Evolutionary conservation across 1,140 invertebrate species (phyloP).

Genomic region (Pseudomyrmex pallidus): DNA sequence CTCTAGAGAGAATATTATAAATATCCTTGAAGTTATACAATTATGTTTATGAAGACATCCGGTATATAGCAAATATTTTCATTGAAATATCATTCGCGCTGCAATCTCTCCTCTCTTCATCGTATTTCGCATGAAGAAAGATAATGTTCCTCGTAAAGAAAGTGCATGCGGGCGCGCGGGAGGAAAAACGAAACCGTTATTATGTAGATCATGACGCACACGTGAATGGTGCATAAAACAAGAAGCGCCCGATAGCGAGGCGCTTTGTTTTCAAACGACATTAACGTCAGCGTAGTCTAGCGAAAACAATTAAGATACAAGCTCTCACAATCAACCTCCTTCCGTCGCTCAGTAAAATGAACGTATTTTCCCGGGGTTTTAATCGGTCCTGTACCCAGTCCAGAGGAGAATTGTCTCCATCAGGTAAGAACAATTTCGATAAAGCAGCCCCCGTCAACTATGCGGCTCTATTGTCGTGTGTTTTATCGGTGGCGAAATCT

Average conservation of each 20-base stretch:
- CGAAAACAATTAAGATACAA: conserved; percentile 80
- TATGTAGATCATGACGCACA: conserved; percentile 9
- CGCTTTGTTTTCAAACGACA: conserved; percentile 78
- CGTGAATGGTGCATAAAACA: conserved; percentile 42
- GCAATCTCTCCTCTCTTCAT: not conserved
- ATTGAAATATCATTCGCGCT: conserved; percentile 28
- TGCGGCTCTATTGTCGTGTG: conserved; percentile 19
- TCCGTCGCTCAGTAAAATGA: conserved; percentile 1
- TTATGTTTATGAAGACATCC: not conserved
- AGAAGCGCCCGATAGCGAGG: conserved; percentile 58
- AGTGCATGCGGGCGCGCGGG: not conserved
- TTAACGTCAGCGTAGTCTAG: conserved; percentile 76
- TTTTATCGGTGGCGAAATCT: conserved; percentile 21
- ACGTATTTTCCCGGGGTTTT: conserved; percentile 20
- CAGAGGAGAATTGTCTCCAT: conserved; percentile 28
- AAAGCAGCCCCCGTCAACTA: conserved; percentile 46
- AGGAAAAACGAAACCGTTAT: conserved; percentile 31
- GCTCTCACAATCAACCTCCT: conserved; percentile 40
- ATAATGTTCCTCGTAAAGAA: conserved; percentile 12
- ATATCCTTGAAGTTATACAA: too few species aligned
- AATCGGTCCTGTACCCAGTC: conserved; percentile 7
- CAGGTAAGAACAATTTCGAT: conserved; percentile 43
- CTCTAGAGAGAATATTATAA: too few species aligned
- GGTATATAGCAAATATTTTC: not conserved
- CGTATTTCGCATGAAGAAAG: not conserved